Evolutionary conservation across 2,888 invertebrate species (phyloP), one percentile per base, ranked within the genome.

Genomic region (Amphipoea lucens): DNA sequence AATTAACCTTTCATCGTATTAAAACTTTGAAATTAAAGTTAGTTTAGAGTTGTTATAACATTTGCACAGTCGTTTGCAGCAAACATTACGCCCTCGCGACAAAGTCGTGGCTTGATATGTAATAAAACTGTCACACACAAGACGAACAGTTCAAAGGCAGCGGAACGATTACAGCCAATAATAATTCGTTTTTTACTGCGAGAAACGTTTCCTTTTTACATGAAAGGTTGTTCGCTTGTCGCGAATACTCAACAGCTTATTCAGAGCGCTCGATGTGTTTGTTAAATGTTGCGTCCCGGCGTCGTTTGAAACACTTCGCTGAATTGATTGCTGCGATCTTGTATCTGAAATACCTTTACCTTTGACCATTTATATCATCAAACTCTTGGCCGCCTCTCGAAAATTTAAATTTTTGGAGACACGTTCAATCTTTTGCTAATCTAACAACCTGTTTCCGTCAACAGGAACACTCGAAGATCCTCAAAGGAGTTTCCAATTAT

Each of bases 81-180:
- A 48, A 72, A 77, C 68, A 69, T 63, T 17, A 20, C 62, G 40
- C 62, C 63, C 48, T 0, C 68, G 51, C 48, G 65, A n/a, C 60
- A 51, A 4, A 36, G 29, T 40, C 62, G 71, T 65, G 69, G 54
- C 68, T 72, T 40, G 40, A 73, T 78, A 66, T 85, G 88, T 87
- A 90, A 91, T 91, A 90, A 90, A 90, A 87, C 87, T 89, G 93
- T 90, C 90, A 90, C 86, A 84, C 73, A 86, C 89, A 88, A 86
- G 83, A 89, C 80, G 78, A 81, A 87, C 83, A 85, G 85, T 86
- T 90, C 90, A 90, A 91, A 91, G 88, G 90, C 86, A 85, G 82
- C 68, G 76, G 74, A 79, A 82, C 83, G 87, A 91, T 92, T 91
- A 91, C 87, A 81, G 81, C 84, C 87, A 89, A 91, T 90, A 90